Evolutionary conservation across 2,888 invertebrate species (phyloP), one percentile per base, ranked within the genome.

Genomic region (Tillus elongatus): DNA sequence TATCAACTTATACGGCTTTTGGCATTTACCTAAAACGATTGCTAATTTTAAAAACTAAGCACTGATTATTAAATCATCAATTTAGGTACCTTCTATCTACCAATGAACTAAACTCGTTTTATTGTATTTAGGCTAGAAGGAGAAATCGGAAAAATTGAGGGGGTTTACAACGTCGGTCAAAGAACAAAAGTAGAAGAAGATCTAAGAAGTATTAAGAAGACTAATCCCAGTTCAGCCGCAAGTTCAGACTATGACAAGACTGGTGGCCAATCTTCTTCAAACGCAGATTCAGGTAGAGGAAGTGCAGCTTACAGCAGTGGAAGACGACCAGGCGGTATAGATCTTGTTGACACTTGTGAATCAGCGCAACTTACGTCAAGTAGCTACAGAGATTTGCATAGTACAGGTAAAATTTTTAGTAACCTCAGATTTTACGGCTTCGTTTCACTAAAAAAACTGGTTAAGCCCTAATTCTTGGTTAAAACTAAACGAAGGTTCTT

Each of bases 261-360:
- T 33, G 80, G 81, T 3, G 80, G 81, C 2, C 80, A 79, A 46
- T 80, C 79, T 8, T 71, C 71, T 1, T 82, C 82, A 0, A 82
- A 83, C 57, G 81, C 81, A 13, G 84, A 85, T 61, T 84, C 83
- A 1, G 84, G 84, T 11, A 69, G 84, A 46, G 84, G 84, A n/a
- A 83, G 83, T 57, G 83, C 82, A 3, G 82, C 82, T 30, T 83
- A 83, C 61, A 82, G 82, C 26, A 83, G 82, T 53, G 82, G 82
- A 2, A 65, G 81, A 43, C 66, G 78, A 51, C 75, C 75, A 28
- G 69, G 70, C 41, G 62, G 69, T 4, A 52, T 64, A 19, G 75
- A 75, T 50, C 72, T 74, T 1, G 74, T 73, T 27, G 77, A 77
- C 50, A 71, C 57, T 15, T 65, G 74, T 1, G 76, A 77, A 52